phyloP scores from a whole-genome alignment of 2,888 invertebrate genomes.

The Dorcus parallelipipedus region DNA sequence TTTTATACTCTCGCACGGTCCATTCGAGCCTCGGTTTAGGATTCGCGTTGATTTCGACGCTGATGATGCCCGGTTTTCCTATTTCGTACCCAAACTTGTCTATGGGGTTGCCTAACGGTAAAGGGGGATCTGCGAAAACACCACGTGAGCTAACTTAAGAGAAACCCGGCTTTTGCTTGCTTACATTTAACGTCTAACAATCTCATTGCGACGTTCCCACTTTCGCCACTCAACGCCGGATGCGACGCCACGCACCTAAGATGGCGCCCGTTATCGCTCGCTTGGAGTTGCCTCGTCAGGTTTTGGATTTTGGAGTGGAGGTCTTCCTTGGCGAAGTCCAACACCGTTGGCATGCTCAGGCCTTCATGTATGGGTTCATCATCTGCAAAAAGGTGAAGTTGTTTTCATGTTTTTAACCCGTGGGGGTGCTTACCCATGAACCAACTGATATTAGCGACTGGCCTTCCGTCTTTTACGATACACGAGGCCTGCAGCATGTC shows the following conservation, averaged over 20 bases:
- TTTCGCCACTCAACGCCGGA: conserved; percentile 52
- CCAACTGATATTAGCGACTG: conserved; percentile 74
- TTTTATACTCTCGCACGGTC: conserved; percentile 58
- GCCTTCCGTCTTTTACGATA: conserved; percentile 65
- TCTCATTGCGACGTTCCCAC: conserved; percentile 43
- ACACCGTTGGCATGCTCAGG: conserved; percentile 54
- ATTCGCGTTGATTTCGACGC: conserved; percentile 69
- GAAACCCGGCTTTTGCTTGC: conserved; percentile 31
- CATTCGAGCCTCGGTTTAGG: conserved; percentile 69
- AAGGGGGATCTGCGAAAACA: conserved; percentile 60
- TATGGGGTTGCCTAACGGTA: conserved; percentile 55
- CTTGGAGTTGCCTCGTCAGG: conserved; percentile 58
- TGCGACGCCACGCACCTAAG: conserved; percentile 68
- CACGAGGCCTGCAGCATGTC: conserved; percentile 65
- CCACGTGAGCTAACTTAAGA: conserved; percentile 8
- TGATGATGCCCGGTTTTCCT: conserved; percentile 67
- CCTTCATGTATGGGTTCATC: conserved; percentile 60
- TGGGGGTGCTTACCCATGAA: conserved; percentile 56
- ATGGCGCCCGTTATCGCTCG: conserved; percentile 63
- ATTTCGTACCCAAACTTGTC: conserved; percentile 73
- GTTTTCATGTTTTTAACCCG: too few relatives aligned
- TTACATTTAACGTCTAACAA: conserved; percentile 61
- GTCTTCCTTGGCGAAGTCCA: conserved; percentile 55
- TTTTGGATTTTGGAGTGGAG: conserved; percentile 64
- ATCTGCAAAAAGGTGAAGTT: conserved; percentile 47